Percentiles rank a stretch among this genome's conserved stretches.
Conservation (phyloP, 1,140 invertebrate species). For the Drosophila gunungcola region DNA sequence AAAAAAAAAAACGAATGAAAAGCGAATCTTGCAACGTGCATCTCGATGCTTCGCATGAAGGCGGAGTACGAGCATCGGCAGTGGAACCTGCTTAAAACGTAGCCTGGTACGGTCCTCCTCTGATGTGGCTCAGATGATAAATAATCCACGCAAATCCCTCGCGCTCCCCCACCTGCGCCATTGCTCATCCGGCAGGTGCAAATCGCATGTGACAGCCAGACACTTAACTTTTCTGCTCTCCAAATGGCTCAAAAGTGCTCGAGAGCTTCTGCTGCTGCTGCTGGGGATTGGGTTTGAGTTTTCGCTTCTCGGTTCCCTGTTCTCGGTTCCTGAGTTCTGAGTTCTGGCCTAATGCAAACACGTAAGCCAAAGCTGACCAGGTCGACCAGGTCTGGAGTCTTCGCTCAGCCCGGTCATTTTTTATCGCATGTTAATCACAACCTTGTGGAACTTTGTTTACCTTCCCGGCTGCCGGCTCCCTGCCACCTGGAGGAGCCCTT, state of each 20-base stretch:
- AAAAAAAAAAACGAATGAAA: conserved; percentile 41
- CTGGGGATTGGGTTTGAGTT: conserved; percentile 5
- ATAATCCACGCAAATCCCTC: conserved; percentile 77
- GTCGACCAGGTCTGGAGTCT: conserved; percentile 33
- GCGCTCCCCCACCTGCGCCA: conserved; percentile 47
- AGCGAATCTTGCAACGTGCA: conserved; percentile 74
- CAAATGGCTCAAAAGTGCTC: conserved; percentile 51
- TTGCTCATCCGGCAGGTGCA: conserved; percentile 82
- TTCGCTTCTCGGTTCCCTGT: neutral
- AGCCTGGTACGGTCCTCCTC: conserved; percentile 43
- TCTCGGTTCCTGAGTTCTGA: conserved; percentile 12
- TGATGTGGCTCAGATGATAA: conserved; percentile 77
- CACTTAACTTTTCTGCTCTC: conserved; percentile 77
- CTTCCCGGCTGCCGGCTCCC: conserved; percentile 42
- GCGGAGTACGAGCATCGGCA: conserved; percentile 10
- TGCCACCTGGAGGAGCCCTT: conserved; percentile 54
- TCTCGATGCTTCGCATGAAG: conserved; percentile 32
- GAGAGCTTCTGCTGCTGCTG: conserved; percentile 25
- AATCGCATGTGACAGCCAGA: conserved; percentile 83
- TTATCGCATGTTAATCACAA: conserved; percentile 83
- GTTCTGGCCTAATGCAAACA: conserved; percentile 70
- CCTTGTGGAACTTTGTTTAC: conserved; percentile 81
- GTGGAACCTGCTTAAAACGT: conserved; percentile 71
- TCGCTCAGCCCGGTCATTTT: conserved; percentile 69
- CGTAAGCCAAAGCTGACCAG: conserved; percentile 70